Conservation (phyloP, 2,113 vertebrate species). For the Periophthalmus modestus region DNA sequence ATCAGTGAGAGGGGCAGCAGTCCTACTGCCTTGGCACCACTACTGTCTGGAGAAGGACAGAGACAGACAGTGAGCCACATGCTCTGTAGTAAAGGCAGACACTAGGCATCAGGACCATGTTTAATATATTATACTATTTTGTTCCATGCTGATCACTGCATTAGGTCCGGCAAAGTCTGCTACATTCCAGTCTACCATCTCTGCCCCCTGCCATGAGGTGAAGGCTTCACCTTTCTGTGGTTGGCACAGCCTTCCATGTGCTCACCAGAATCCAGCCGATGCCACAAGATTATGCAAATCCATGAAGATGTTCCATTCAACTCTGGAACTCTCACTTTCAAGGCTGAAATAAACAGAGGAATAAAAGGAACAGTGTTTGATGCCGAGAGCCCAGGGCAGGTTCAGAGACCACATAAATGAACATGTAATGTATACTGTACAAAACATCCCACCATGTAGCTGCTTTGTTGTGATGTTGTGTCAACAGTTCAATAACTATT, state of each 20-base stretch:
- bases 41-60: constrained; percentile 67
- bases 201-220: constrained; percentile 57
- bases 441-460: constrained; percentile 52
- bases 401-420: constrained; percentile 62
- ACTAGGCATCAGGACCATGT: constrained; percentile 7
- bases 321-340: constrained; percentile 61
- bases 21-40: constrained; percentile 74
- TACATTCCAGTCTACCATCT: constrained; percentile 33
- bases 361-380: constrained; percentile 68
- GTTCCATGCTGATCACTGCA: not conserved
- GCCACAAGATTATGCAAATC: constrained; percentile 84
- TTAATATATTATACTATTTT: constrained; percentile 25
- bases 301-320: constrained; percentile 71
- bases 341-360: constrained; percentile 71
- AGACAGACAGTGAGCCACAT: constrained; percentile 58
- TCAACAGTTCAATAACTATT: not conserved
- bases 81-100: constrained; percentile 39
- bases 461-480: constrained; percentile 21
- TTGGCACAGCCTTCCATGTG: constrained; percentile 71
- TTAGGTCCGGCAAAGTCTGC: constrained; percentile 44
- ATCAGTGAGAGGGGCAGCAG: constrained; percentile 70
- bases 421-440: constrained; percentile 61
- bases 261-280: constrained; percentile 53
- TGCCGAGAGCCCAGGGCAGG: constrained; percentile 40
- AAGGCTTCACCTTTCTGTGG: constrained; percentile 75